Evolutionary conservation across 2,797 vertebrate genomes (phyloP), one percentile per base, ranked within the genome.

Genomic region (Platyrinchus mystaceus): DNA sequence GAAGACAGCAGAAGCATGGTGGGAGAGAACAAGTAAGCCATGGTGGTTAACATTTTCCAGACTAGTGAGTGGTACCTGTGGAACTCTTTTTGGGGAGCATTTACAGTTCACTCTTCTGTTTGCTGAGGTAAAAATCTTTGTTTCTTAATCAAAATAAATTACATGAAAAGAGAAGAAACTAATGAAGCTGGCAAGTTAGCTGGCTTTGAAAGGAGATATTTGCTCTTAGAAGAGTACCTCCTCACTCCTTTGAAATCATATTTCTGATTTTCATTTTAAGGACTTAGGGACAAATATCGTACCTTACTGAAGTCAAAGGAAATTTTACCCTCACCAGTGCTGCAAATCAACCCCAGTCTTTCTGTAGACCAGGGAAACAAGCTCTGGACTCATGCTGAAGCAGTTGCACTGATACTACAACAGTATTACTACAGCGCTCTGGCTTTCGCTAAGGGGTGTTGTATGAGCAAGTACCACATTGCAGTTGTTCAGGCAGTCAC

Each of bases 381-480:
- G 1, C 8, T 6, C 30, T 20, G 37, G 37, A 59, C 32, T 60
- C 62, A 14, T 4, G 13, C 1, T 9, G 41, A 36, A 77, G n/a
- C 15, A 66, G 24, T 12, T 49, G 27, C 10, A 19, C 2, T 81
- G 44, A 63, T 5, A 2, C 22, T 19, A 7, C 23, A 32, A 21
- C 19, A 53, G 2, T 5, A 7, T 30, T 18, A 17, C 23, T 21
- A 1, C 13, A 3, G 15, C 2, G 2, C 0, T 0, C 66, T 23
- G 23, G 30, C 12, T 12, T 26, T 21, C 1, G 0, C 46, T 24
- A 9, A 62, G 30, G 26, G 32, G 7, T 59, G n/a, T 12, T 8
- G 4, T 14, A 21, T 10, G 37, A 53, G 24, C 46, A 50, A 68
- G n/a, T 15, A 50, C 3, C 32, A 4, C 41, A 2, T 0, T 18